Percentiles rank a stretch among this genome's conserved stretches.
Conservation (phyloP, 2,113 vertebrate species). For the Ginglymostoma cirratum region DNA sequence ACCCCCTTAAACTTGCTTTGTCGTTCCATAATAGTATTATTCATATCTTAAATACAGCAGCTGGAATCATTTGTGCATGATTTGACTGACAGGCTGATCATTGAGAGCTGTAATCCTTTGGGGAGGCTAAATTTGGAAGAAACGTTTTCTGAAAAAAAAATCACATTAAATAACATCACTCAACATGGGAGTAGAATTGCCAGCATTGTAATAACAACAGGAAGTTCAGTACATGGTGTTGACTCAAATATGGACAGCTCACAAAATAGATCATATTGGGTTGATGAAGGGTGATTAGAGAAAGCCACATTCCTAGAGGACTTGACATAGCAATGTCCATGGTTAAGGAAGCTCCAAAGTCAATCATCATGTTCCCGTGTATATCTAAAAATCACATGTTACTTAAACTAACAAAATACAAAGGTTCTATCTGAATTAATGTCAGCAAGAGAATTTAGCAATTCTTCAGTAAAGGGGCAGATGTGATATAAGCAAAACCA, state of each 20-base stretch:
- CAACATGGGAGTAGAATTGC: not conserved
- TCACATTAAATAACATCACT: constrained; percentile 34
- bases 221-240: not conserved
- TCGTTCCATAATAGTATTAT: not conserved
- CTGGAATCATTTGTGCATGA: not conserved
- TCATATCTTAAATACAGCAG: not conserved
- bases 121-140: not conserved
- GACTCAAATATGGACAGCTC: not conserved
- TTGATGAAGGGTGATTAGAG: constrained; percentile 3
- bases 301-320: not conserved
- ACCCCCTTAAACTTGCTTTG: not conserved
- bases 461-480: not conserved
- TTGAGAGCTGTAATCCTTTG: not conserved
- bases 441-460: too few species aligned
- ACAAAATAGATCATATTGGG: not conserved
- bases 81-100: not conserved
- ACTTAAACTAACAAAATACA: not conserved
- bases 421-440: not conserved
- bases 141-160: not conserved
- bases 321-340: not conserved
- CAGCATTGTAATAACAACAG: constrained; percentile 23
- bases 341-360: not conserved
- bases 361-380: not conserved
- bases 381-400: constrained; percentile 1
- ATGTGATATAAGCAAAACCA: not conserved